A percentile compares a stretch with the other conserved stretches of the same genome.
phyloP scores from a whole-genome alignment of 2,888 invertebrate species.

The Galeruca laticollis region DNA sequence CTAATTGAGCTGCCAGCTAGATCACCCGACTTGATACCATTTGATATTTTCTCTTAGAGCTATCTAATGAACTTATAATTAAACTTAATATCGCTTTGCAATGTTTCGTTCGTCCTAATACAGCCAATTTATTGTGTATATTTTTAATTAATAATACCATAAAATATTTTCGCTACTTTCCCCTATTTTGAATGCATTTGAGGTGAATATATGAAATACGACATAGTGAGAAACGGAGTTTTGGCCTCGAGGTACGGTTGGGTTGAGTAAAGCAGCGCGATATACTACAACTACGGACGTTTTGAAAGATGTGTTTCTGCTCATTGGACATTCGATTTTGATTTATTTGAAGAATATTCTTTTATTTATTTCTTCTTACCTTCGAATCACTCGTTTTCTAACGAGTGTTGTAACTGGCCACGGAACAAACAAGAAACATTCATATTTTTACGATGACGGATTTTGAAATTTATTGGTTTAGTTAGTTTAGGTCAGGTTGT shows the following conservation, averaged over 20 bases:
- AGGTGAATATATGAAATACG: conserved; percentile 44
- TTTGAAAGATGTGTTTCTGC: conserved; percentile 47
- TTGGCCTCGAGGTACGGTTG: conserved; percentile 37
- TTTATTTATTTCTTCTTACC: conserved; percentile 21
- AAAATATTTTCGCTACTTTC: neutral
- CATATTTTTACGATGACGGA: conserved; percentile 8
- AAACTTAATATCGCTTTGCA: too few species aligned
- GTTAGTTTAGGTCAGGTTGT: neutral
- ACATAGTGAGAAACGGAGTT: conserved; percentile 43
- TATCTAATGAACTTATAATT: too few species aligned
- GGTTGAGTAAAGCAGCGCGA: conserved; percentile 33
- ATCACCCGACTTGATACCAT: too few species aligned
- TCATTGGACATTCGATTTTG: conserved; percentile 49
- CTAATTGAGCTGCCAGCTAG: too few species aligned
- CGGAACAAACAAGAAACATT: neutral
- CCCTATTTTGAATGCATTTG: conserved; percentile 33
- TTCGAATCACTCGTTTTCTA: conserved; percentile 28
- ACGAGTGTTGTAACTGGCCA: conserved; percentile 24
- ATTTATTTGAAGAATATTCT: conserved; percentile 43
- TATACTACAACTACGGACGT: conserved; percentile 36
- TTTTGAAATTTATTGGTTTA: conserved; percentile 11
- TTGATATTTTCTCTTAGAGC: too few species aligned
- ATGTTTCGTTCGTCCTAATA: too few species aligned
- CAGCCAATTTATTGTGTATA: too few species aligned
- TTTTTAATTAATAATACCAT: too few species aligned